These are phyloP conservation scores for Chrysomela aeneicollis DNA, from an alignment of 2,888 invertebrate species.

Conservation along the genomic window DNA sequence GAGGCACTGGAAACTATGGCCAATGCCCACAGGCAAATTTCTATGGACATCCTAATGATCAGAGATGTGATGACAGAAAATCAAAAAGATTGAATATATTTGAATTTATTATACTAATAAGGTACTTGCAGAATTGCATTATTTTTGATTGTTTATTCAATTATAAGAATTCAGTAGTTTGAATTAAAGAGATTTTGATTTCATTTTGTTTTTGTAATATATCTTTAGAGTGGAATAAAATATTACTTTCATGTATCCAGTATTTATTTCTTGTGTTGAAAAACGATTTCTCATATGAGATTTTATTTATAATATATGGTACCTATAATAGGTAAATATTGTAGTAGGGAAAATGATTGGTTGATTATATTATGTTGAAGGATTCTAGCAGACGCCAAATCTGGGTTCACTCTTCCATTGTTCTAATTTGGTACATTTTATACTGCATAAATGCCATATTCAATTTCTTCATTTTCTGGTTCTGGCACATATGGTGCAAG, in stretches of 20 bases:
- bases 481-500: conserved; percentile 27
- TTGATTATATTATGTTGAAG: not conserved
- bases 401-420: not conserved
- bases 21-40: conserved; percentile 8
- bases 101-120: too few relatives aligned
- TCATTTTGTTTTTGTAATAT: not conserved
- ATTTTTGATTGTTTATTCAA: too few relatives aligned
- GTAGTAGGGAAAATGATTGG: not conserved
- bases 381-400: not conserved
- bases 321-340: too few relatives aligned
- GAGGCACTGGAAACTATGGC: not conserved
- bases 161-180: too few relatives aligned
- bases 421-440: not conserved
- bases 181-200: conserved; percentile 1
- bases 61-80: not conserved
- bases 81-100: too few relatives aligned
- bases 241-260: too few relatives aligned
- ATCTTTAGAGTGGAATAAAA: too few relatives aligned
- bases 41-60: not conserved
- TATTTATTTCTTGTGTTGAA: too few relatives aligned
- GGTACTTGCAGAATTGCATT: not conserved
- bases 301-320: too few relatives aligned
- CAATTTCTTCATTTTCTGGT: not conserved
- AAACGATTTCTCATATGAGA: too few relatives aligned
- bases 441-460: not conserved